Evolutionary conservation across 2,888 invertebrate species (phyloP), one percentile per base, ranked within the genome.

Genomic region (Abscondita cerata): DNA sequence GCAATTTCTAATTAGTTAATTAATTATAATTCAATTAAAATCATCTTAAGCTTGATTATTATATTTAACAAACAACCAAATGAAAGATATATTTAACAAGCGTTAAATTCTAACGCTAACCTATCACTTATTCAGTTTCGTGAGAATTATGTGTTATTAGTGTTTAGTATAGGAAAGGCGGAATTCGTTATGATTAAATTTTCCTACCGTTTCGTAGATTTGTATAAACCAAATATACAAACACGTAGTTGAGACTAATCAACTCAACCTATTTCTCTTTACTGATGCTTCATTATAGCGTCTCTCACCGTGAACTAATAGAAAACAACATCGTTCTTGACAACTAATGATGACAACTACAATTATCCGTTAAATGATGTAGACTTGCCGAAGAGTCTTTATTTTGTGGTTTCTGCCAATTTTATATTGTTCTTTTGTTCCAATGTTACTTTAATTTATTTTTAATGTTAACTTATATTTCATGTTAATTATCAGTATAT

Each of bases 311-410:
- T n/a, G 40, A 44, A 57, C 41, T 58, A 62, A 62, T 62, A 50
- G 50, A 62, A 48, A 34, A 19, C 19, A 58, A 59, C 62, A 55
- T 48, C 20, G 62, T 63, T 63, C 62, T 58, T 63, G 62, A 63
- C 62, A 59, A 63, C 54, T 55, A 59, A 63, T 55, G 62, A 55
- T 59, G 59, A 63, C 59, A 57, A 50, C 50, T 59, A 59, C 59
- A n/a, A n/a, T n/a, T n/a, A n/a, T n/a, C n/a, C n/a, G n/a, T n/a
- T n/a, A n/a, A n/a, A n/a, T n/a, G n/a, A n/a, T n/a, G n/a, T n/a
- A n/a, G n/a, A n/a, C n/a, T n/a, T n/a, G n/a, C n/a, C n/a, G n/a
- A n/a, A n/a, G n/a, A n/a, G n/a, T n/a, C n/a, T n/a, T n/a, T n/a
- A n/a, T n/a, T n/a, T n/a, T n/a, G n/a, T n/a, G n/a, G n/a, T n/a